Evolutionary conservation across 2,113 vertebrate genomes (phyloP).

Genomic region (Thamnophis sirtalis): DNA sequence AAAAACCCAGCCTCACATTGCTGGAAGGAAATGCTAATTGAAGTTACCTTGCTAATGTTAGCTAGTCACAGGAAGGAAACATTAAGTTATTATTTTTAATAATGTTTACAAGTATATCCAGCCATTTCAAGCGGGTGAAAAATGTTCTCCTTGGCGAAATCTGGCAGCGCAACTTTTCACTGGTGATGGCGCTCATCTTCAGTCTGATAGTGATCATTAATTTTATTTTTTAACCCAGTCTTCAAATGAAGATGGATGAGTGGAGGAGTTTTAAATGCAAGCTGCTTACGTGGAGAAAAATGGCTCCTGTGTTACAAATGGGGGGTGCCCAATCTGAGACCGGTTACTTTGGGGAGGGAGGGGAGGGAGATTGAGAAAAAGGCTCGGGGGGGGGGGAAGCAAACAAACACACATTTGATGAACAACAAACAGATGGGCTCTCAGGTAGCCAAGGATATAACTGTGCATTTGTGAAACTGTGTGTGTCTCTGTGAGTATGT

Average conservation of each 20-base stretch:
- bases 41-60: slow-evolving; percentile 84
- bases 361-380: slow-evolving; percentile 26
- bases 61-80: slow-evolving; percentile 86
- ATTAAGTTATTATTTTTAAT: slow-evolving; percentile 96
- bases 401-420: slow-evolving; percentile 38
- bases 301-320: slow-evolving; percentile 71
- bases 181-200: slow-evolving; percentile 83
- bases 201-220: slow-evolving; percentile 88
- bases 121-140: slow-evolving; percentile 86
- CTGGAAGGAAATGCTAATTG: slow-evolving; percentile 83
- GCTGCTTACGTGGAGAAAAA: slow-evolving; percentile 80
- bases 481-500: accelerated
- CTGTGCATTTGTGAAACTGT: accelerated
- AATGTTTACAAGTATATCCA: slow-evolving; percentile 93
- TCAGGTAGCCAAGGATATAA: not conserved
- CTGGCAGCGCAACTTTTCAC: slow-evolving; percentile 89
- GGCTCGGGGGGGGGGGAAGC: slow-evolving; percentile 7
- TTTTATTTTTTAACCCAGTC: slow-evolving; percentile 90
- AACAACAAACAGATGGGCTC: not conserved
- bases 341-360: slow-evolving; percentile 38
- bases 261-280: slow-evolving; percentile 77
- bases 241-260: slow-evolving; percentile 90
- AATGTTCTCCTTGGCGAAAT: slow-evolving; percentile 85
- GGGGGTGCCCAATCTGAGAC: slow-evolving; percentile 55
- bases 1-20: slow-evolving; percentile 42